These are phyloP conservation scores for Sebastes melanostomus DNA, from an alignment of 2,797 vertebrate species.

Conservation along the genomic window DNA sequence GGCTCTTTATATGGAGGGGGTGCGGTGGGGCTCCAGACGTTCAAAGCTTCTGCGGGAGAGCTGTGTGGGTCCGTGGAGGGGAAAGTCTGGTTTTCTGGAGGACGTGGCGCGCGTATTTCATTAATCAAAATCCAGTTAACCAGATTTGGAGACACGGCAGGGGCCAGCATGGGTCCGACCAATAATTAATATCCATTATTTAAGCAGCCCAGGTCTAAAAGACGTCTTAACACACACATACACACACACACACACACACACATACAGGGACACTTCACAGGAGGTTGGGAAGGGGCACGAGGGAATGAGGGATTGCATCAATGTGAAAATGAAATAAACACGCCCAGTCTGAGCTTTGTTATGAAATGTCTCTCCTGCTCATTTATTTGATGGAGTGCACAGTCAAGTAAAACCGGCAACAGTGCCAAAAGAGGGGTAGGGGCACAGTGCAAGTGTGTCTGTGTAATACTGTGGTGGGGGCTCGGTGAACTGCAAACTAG, in stretches of 20 bases:
- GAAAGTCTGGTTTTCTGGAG: conserved; percentile 51
- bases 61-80: background rate
- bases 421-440: conserved; percentile 31
- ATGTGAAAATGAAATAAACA: conserved; percentile 71
- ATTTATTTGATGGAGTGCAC: conserved; percentile 74
- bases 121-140: conserved; percentile 80
- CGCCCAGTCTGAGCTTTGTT: conserved; percentile 67
- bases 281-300: background rate
- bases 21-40: conserved; percentile 33
- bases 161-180: conserved; percentile 55
- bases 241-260: background rate
- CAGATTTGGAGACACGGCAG: conserved; percentile 65
- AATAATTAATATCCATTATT: conserved; percentile 78
- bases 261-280: conserved; percentile 13
- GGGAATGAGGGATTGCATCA: conserved; percentile 43
- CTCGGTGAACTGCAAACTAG: conserved; percentile 29
- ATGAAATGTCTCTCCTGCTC: conserved; percentile 68
- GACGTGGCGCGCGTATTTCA: conserved; percentile 62
- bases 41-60: conserved; percentile 33
- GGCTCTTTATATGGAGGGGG: conserved; percentile 56
- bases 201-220: conserved; percentile 44
- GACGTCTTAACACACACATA: background rate
- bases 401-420: conserved; percentile 56
- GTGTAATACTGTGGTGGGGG: background rate
- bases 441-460: background rate